Evolutionary conservation across 2,797 vertebrate species (phyloP).

Genomic region (Malacoctenus gilli): DNA sequence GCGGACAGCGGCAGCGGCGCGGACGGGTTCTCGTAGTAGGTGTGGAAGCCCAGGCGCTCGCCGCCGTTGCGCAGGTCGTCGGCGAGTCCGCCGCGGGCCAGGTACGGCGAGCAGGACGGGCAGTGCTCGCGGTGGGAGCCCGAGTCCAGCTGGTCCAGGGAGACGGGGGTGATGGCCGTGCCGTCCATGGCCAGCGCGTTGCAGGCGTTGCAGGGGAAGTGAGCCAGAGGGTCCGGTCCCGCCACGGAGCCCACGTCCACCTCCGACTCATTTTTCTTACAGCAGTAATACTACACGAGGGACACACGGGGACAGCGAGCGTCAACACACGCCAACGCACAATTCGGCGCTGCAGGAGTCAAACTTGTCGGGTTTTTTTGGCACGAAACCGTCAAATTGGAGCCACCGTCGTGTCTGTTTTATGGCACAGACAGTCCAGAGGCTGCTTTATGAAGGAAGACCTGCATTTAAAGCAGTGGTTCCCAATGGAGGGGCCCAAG

Average conservation of each 20-base stretch:
- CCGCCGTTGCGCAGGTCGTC: slow-evolving; percentile 90
- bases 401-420: no score
- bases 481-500: no score
- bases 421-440: no score
- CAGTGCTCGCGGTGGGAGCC: slow-evolving; percentile 75
- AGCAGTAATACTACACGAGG: slow-evolving; percentile 91
- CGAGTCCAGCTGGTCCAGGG: slow-evolving; percentile 69
- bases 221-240: slow-evolving; percentile 74
- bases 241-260: slow-evolving; percentile 80
- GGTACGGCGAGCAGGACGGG: slow-evolving; percentile 87
- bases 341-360: no score
- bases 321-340: no score
- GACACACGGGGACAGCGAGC: no score
- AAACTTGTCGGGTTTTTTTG: no score
- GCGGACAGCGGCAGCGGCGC: slow-evolving; percentile 77
- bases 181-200: slow-evolving; percentile 86
- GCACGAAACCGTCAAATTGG: no score
- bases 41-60: slow-evolving; percentile 86
- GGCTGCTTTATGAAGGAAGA: no score
- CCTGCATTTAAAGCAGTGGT: no score
- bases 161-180: slow-evolving; percentile 73
- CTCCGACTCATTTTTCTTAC: slow-evolving; percentile 89
- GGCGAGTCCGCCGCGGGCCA: slow-evolving; percentile 79
- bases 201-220: slow-evolving; percentile 90
- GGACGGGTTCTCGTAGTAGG: slow-evolving; percentile 86